Evolutionary conservation across 2,797 vertebrate genomes (phyloP).

Genomic region (Acanthis flammea): DNA sequence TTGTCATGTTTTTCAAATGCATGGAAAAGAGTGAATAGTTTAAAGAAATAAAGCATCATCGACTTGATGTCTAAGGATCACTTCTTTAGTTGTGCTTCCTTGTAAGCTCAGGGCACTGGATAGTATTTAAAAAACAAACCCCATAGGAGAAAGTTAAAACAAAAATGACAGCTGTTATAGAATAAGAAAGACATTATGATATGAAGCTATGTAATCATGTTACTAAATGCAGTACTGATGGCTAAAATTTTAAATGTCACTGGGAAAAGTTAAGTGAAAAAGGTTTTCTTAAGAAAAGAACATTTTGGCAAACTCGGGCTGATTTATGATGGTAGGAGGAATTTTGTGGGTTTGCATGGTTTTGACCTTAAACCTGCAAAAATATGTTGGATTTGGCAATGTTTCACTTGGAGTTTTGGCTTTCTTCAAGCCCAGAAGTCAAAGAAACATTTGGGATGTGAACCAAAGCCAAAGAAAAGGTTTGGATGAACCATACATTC

Average conservation of each 20-base stretch:
- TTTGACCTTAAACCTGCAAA: constrained; percentile 65
- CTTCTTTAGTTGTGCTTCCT: not conserved
- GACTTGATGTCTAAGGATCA: not conserved
- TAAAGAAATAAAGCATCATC: not conserved
- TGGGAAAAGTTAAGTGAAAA: not conserved
- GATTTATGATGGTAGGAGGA: constrained; percentile 57
- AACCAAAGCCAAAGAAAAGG: constrained; percentile 54
- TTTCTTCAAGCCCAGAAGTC: constrained; percentile 58
- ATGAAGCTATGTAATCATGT: not conserved
- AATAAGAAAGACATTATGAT: not conserved
- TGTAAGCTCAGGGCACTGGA: not conserved
- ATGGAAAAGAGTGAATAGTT: not conserved
- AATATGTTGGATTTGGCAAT: constrained; percentile 59
- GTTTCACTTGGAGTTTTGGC: constrained; percentile 52
- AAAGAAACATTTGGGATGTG: constrained; percentile 43
- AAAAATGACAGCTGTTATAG: not conserved
- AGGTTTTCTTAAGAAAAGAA: not conserved
- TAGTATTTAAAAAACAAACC: not conserved
- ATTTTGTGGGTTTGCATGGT: constrained; percentile 45
- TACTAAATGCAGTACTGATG: not conserved
- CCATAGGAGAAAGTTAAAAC: not conserved
- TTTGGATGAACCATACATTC: constrained; percentile 30
- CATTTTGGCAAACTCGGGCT: constrained; percentile 36
- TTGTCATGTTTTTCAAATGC: not conserved
- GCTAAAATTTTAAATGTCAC: not conserved